Base-by-base conservation (phyloP, 2,888 invertebrate genomes). In the Tortrix viridana region DNA sequence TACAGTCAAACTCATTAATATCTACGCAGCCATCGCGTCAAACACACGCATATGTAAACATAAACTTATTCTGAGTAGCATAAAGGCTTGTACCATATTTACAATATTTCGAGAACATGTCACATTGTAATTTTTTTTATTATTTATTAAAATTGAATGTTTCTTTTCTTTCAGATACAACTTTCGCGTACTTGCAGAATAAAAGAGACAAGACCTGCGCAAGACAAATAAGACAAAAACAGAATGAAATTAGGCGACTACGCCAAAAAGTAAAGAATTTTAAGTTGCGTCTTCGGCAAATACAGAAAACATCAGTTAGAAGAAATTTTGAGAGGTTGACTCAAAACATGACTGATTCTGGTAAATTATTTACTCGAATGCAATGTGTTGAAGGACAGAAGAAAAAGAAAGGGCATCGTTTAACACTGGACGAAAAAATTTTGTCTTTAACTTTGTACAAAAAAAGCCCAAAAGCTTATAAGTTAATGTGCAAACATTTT, bases 391-490 rank as follows among this genome's bases (percentile, higher is more conserved):
- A 56, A 56, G 56, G 56, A 1, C n/a, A 16, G 46, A 67, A 67
- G 43, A 58, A 67, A 19, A 5, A 16, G 20, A 65, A 57, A 50
- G 63, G 60, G 4, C 48, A 54, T 44, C 48, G 65, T 18, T 67
- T 50, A 32, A 63, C 63, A 9, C 3, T 58, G 5, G 55, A 65
- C 1, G 60, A 67, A 43, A 63, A 65, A 41, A 7, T 65, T 22
- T 37, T 65, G 26, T 37, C 65, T 9, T 26, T 67, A n/a, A 49
- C 63, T 9, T 19, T 67, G 3, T 65, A 41, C 12, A 48, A 65
- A 65, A 60, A 59, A 56, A 57, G 62, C 18, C 60, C 65, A 18
- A 63, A 57, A 16, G 18, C 23, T 12, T 65, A 65, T 41, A 46
- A 23, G 6, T 32, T 60, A 6, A 22, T 67, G 5, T 26, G 23